phyloP scores from a whole-genome alignment of 1,140 invertebrate species.

The Aphaenogaster rudis region DNA sequence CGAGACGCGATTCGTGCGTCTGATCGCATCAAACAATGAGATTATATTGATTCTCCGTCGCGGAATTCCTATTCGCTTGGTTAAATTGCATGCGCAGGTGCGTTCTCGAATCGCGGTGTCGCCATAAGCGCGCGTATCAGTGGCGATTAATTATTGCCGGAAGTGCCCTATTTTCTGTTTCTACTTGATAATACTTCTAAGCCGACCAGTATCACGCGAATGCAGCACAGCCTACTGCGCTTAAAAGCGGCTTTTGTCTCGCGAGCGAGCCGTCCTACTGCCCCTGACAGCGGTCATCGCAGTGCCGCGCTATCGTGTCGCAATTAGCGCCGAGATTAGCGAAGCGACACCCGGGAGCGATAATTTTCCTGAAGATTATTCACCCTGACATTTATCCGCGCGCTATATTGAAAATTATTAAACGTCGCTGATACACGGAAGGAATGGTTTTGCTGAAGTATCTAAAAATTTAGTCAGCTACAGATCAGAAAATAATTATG shows the following conservation, averaged over 20 bases:
- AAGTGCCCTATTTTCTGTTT: neutral
- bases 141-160: neutral
- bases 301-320: neutral
- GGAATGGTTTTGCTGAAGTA: too few relatives aligned
- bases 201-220: neutral
- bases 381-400: neutral
- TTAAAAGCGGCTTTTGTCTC: conserved; percentile 26
- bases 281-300: conserved; percentile 5
- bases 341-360: neutral
- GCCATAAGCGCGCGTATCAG: neutral
- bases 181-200: neutral
- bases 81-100: neutral
- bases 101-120: neutral
- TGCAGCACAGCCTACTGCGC: neutral
- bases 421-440: neutral
- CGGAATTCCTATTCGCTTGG: neutral
- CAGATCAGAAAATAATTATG: too few relatives aligned
- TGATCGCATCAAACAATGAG: neutral
- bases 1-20: neutral
- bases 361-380: neutral
- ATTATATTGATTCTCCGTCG: neutral
- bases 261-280: neutral
- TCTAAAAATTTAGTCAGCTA: too few relatives aligned
- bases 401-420: neutral
- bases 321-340: conserved; percentile 29